A percentile compares a stretch with the other conserved stretches of the same genome.
These are phyloP conservation scores for Drosophila busckii DNA, from an alignment of 1,140 invertebrate species.

Conservation along the genomic window DNA sequence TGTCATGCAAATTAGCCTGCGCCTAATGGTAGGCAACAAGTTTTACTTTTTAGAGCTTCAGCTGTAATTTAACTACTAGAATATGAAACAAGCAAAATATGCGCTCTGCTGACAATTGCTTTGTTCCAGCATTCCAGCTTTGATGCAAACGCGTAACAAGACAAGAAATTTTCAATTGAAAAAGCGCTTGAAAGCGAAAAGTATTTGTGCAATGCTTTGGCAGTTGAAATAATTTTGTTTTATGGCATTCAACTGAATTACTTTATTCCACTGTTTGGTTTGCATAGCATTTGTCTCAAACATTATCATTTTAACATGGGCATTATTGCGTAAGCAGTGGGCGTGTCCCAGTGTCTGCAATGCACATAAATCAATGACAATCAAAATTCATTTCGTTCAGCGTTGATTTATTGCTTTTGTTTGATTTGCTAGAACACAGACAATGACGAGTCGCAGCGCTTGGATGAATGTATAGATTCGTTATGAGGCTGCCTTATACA, in stretches of 20 bases:
- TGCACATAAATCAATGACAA: conserved; percentile 73
- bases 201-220: conserved; percentile 7
- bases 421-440: conserved; percentile 48
- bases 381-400: conserved; percentile 73
- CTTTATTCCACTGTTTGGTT: conserved; percentile 5
- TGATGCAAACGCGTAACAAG: too few relatives aligned
- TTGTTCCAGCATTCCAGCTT: too few relatives aligned
- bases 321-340: conserved; percentile 44
- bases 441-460: background rate
- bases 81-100: too few relatives aligned
- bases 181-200: background rate
- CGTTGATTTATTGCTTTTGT: conserved; percentile 73
- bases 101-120: too few relatives aligned
- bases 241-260: conserved; percentile 47
- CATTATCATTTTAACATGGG: conserved; percentile 38
- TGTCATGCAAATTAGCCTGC: conserved; percentile 15
- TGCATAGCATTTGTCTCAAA: conserved; percentile 4
- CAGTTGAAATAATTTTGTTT: conserved; percentile 38
- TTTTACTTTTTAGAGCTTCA: conserved; percentile 35
- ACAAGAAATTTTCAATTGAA: too few relatives aligned
- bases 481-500: conserved; percentile 6
- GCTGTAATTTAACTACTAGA: too few relatives aligned
- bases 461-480: background rate
- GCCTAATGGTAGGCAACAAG: conserved; percentile 37
- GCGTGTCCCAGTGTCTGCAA: conserved; percentile 40